Evolutionary conservation across 1,140 invertebrate genomes (phyloP).

Genomic region (Dryas iulia): DNA sequence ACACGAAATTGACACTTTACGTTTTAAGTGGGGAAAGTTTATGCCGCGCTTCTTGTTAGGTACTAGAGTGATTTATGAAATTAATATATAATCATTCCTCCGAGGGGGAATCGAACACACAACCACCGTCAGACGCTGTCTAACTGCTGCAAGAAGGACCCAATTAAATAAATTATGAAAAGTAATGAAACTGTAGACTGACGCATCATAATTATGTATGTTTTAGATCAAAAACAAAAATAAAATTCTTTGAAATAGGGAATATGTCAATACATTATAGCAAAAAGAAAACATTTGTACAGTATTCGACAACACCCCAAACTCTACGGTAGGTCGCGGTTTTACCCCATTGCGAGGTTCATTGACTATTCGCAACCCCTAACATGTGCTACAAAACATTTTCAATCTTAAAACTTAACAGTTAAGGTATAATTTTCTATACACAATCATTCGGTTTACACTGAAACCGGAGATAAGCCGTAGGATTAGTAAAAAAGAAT

Average conservation of each 20-base stretch:
- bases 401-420: conserved; percentile 22
- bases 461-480: conserved; percentile 64
- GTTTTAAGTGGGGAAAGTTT: no score
- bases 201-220: no score
- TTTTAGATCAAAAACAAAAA: neutral
- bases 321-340: conserved; percentile 70
- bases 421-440: conserved; percentile 36
- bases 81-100: no score
- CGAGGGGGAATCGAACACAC: no score
- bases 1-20: no score
- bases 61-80: no score
- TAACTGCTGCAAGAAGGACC: no score
- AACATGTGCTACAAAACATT: conserved; percentile 24
- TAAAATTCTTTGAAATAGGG: neutral
- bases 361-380: conserved; percentile 54
- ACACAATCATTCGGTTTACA: conserved; percentile 38
- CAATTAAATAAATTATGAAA: no score
- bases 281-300: conserved; percentile 20
- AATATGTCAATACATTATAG: conserved; percentile 12
- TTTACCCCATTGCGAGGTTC: conserved; percentile 52
- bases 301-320: conserved; percentile 40
- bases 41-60: no score
- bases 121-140: no score
- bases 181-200: no score
- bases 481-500: conserved; percentile 63